Evolutionary conservation across 2,113 vertebrate species (phyloP), one percentile per base, ranked within the genome.

Genomic region (Anoplopoma fimbria): DNA sequence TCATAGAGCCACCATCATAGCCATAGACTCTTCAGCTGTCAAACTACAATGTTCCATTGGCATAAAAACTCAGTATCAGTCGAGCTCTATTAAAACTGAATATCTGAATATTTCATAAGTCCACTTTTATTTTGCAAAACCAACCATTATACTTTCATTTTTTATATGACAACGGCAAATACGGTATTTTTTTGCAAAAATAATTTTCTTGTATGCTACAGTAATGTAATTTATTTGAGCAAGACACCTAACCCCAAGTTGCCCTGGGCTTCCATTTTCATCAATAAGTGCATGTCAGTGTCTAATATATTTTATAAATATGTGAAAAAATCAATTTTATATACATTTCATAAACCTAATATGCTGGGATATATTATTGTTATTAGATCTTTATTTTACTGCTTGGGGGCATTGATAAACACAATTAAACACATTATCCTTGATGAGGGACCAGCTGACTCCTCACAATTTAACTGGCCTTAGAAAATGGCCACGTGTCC

Each of bases 401-500:
- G 0, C n/a, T 65, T 29, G 29, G 19, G 40, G 23, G 38, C 1
- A 67, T 87, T 82, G 29, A 53, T 63, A 61, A 70, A 78, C 45
- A 61, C 29, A 68, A 68, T 70, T 73, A 80, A 17, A 79, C 57
- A 58, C 45, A 77, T 82, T 67, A 40, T 71, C 49, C 53, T 51
- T 89, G 65, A 85, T 77, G 47, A 77, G 53, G 25, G 23, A 36
- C 61, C 31, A 80, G 82, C 79, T 83, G 65, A 84, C 74, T 84
- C 65, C 61, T 61, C 29, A 60, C 15, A 79, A 34, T 65, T 71
- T 10, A 31, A 12, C 25, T 33, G 36, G 47, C 45, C 14, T 63
- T 74, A 60, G 70, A 67, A 83, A 83, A 76, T 76, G 36, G 34
- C 77, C 40, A 4, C 71, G 4, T 74, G 75, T 89, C 84, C 81